Conservation (phyloP, 2,113 vertebrate genomes). For the Psilopogon haemacephalus region DNA sequence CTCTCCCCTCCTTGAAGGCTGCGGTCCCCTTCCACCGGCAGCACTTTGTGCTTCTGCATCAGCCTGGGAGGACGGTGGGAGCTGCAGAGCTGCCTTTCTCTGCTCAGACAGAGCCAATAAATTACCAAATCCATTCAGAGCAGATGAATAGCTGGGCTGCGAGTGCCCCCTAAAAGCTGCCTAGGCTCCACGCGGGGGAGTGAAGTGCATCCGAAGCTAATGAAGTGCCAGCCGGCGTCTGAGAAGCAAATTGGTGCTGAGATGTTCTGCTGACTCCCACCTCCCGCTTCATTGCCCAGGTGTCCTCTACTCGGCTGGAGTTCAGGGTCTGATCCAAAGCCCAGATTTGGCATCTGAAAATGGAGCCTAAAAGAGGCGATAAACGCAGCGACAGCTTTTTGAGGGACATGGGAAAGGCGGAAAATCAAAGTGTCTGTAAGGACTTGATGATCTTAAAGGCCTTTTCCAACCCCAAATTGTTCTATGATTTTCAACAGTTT, state of each 20-base stretch:
- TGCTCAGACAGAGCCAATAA: slow-evolving; percentile 4
- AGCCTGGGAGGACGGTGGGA: background rate
- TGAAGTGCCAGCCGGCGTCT: slow-evolving; percentile 21
- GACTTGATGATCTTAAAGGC: background rate
- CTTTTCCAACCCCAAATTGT: no score
- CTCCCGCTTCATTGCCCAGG: background rate
- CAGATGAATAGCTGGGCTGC: background rate
- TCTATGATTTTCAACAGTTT: background rate
- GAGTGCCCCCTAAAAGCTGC: background rate
- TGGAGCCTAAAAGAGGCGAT: background rate
- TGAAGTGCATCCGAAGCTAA: slow-evolving; percentile 35
- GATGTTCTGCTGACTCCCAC: slow-evolving; percentile 21
- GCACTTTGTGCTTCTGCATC: background rate
- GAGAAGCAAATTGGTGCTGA: background rate
- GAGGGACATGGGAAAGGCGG: background rate
- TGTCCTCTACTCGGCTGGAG: background rate
- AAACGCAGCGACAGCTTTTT: background rate
- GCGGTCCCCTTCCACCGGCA: background rate
- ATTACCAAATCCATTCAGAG: background rate
- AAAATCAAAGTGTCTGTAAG: background rate
- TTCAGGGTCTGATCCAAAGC: background rate
- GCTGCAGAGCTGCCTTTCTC: slow-evolving; percentile 13
- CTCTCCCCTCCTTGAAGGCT: slow-evolving; percentile 13
- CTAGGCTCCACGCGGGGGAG: background rate
- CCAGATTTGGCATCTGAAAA: background rate